Conservation (phyloP, 2,797 vertebrate genomes). For the Xerus rutilus region DNA sequence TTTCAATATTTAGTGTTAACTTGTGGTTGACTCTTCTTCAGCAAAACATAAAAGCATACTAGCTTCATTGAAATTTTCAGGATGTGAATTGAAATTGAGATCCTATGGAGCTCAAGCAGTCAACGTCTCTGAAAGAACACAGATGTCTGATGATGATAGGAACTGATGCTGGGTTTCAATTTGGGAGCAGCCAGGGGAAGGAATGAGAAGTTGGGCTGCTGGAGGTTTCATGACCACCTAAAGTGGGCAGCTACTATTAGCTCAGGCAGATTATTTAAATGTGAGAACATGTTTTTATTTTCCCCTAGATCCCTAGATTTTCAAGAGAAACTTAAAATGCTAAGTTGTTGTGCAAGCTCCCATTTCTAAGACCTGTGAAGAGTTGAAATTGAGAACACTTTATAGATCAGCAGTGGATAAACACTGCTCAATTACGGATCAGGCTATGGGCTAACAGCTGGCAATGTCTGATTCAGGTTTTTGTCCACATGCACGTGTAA, state of each 20-base stretch:
- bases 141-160: background rate
- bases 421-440: background rate
- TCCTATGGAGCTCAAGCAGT: background rate
- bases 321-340: background rate
- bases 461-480: background rate
- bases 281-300: background rate
- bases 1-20: background rate
- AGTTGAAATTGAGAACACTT: background rate
- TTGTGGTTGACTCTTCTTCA: background rate
- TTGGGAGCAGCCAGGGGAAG: background rate
- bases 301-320: background rate
- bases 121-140: background rate
- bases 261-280: background rate
- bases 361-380: background rate
- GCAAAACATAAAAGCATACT: background rate
- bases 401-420: background rate
- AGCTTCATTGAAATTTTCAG: background rate
- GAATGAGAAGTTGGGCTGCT: background rate
- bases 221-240: background rate
- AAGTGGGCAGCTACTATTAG: background rate
- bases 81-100: background rate
- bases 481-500: background rate
- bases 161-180: background rate
- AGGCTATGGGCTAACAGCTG: background rate
- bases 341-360: background rate